These are phyloP conservation scores for Zelostemma sp. DNA, from an alignment of 1,140 invertebrate genomes.

Conservation along the genomic window DNA sequence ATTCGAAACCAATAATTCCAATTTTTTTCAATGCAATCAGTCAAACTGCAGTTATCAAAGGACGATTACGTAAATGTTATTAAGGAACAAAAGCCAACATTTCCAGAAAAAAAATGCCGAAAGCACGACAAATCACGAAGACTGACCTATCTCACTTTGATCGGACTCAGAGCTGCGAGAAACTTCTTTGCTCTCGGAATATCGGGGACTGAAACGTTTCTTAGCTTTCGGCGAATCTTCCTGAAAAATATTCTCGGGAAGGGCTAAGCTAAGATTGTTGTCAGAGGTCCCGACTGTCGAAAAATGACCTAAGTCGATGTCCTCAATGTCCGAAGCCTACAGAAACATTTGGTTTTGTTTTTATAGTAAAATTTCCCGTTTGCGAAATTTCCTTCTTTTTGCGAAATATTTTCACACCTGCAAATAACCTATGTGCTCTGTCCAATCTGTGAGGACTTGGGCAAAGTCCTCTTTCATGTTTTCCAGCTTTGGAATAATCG, in stretches of 20 bases:
- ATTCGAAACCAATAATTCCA: too few relatives aligned
- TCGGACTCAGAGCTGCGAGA: conserved; percentile 15
- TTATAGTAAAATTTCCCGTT: neutral
- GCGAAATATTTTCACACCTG: conserved; percentile 44
- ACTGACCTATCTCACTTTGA: conserved; percentile 40
- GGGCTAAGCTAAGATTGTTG: conserved; percentile 14
- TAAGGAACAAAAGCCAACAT: conserved; percentile 14
- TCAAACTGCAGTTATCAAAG: neutral
- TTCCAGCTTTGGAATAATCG: conserved; percentile 51
- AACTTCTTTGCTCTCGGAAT: conserved; percentile 3
- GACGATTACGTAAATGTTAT: conserved; percentile 9
- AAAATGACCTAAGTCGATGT: conserved; percentile 49
- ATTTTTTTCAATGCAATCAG: too few relatives aligned
- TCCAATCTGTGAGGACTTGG: conserved; percentile 66
- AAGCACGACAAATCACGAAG: conserved; percentile 1
- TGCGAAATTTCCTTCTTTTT: conserved; percentile 6
- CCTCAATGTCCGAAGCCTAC: conserved; percentile 55
- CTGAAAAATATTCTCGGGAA: conserved; percentile 50
- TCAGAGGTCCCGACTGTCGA: neutral
- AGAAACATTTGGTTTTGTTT: conserved; percentile 16
- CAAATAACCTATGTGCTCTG: conserved; percentile 63
- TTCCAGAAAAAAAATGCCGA: too few relatives aligned
- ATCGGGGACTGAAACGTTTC: conserved; percentile 4
- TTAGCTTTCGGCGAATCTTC: conserved; percentile 16
- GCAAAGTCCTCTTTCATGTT: conserved; percentile 64